phyloP scores from a whole-genome alignment of 2,113 vertebrate genomes.

The Pimephales promelas region DNA sequence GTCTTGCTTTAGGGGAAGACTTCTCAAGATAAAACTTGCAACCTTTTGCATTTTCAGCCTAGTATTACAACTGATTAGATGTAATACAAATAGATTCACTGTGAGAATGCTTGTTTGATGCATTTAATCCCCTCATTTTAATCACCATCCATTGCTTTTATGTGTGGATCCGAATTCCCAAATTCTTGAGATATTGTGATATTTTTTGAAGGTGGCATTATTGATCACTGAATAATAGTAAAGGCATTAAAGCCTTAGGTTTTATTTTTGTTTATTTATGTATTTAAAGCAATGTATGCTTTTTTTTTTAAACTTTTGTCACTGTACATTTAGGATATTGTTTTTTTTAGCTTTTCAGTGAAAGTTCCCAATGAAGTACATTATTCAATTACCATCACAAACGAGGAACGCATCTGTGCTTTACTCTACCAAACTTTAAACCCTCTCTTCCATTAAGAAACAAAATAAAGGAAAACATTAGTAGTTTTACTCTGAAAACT shows the following conservation, averaged over 20 bases:
- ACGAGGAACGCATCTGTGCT: not conserved
- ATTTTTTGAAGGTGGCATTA: not conserved
- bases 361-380: slow-evolving; percentile 22
- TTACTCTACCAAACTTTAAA: not conserved
- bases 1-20: not conserved
- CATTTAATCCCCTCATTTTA: not conserved
- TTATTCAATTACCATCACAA: slow-evolving; percentile 16
- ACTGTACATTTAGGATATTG: not conserved
- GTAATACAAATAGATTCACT: slow-evolving; percentile 20
- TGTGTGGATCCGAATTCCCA: not conserved
- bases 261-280: no score
- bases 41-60: slow-evolving; percentile 29
- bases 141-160: not conserved
- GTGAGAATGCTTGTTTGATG: not conserved
- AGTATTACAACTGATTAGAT: not conserved
- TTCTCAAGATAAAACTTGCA: slow-evolving; percentile 10
- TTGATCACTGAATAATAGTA: not conserved
- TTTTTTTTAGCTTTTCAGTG: not conserved
- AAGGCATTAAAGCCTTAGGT: not conserved
- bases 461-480: not conserved
- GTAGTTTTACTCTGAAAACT: not conserved
- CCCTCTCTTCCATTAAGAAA: slow-evolving; percentile 13
- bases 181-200: not conserved
- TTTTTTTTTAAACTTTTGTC: not conserved
- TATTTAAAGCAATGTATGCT: no score